phyloP scores from a whole-genome alignment of 2,888 invertebrate genomes.

The Synergus gifuensis region DNA sequence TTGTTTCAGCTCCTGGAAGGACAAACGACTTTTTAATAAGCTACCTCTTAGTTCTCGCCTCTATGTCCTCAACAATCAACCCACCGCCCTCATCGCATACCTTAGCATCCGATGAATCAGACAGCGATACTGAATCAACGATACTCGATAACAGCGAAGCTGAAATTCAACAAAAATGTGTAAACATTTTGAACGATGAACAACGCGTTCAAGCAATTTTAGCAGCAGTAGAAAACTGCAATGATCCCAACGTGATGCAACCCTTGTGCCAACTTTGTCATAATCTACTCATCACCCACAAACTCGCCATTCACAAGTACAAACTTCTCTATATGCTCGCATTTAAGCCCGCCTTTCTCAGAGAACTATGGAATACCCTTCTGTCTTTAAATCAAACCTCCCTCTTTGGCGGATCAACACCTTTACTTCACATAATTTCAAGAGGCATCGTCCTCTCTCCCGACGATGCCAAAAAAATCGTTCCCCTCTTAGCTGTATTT shows the following conservation, averaged over 20 bases:
- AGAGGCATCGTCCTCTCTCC: slow-evolving; percentile 82
- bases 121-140: slow-evolving; percentile 80
- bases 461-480: slow-evolving; percentile 83
- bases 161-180: slow-evolving; percentile 80
- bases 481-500: slow-evolving; percentile 90
- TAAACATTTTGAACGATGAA: slow-evolving; percentile 84
- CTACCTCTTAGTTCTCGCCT: slow-evolving; percentile 82
- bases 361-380: slow-evolving; percentile 85
- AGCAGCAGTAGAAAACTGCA: slow-evolving; percentile 78
- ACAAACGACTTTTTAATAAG: slow-evolving; percentile 74
- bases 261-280: slow-evolving; percentile 89
- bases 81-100: slow-evolving; percentile 78
- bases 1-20: slow-evolving; percentile 33
- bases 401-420: slow-evolving; percentile 79
- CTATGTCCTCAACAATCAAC: slow-evolving; percentile 76
- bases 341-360: slow-evolving; percentile 87
- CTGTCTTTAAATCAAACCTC: slow-evolving; percentile 78
- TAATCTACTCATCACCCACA: slow-evolving; percentile 89
- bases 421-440: slow-evolving; percentile 83
- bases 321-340: slow-evolving; percentile 89
- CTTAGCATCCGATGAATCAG: slow-evolving; percentile 79
- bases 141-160: slow-evolving; percentile 80
- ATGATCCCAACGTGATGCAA: slow-evolving; percentile 81
- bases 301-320: slow-evolving; percentile 90
- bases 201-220: slow-evolving; percentile 81